These are phyloP conservation scores for Nilaparvata lugens DNA, from an alignment of 1,140 invertebrate genomes.

Conservation along the genomic window DNA sequence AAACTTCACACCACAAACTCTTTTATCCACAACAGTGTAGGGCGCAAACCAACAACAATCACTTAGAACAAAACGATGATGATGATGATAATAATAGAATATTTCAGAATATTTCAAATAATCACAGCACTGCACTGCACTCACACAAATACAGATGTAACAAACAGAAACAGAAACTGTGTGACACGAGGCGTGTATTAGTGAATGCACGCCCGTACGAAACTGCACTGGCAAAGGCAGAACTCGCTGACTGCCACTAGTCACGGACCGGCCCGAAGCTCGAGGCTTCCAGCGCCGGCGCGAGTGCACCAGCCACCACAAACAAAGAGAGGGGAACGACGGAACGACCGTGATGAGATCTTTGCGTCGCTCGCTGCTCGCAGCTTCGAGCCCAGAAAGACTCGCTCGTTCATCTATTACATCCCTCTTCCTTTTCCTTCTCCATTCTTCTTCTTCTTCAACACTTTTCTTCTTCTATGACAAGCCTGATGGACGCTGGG, in stretches of 20 bases:
- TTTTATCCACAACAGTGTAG: too few relatives aligned
- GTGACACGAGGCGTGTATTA: background rate
- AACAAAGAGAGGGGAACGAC: background rate
- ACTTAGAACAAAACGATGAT: too few relatives aligned
- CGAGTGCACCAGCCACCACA: background rate
- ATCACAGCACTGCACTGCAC: conserved; percentile 7
- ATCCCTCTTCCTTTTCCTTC: background rate
- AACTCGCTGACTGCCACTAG: background rate
- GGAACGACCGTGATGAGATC: conserved; percentile 7
- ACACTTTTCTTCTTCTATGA: background rate
- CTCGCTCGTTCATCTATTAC: conserved; percentile 1
- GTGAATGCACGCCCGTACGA: background rate
- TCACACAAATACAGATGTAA: conserved; percentile 8
- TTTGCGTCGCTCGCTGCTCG: conserved; percentile 8
- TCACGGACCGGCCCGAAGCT: conserved; percentile 5
- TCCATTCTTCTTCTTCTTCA: background rate
- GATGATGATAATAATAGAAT: too few relatives aligned
- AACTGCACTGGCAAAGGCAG: conserved; percentile 6
- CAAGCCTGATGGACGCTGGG: too few relatives aligned
- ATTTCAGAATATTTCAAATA: background rate
- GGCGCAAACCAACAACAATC: too few relatives aligned
- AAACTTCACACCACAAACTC: too few relatives aligned
- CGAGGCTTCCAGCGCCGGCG: conserved; percentile 14
- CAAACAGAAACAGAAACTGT: conserved; percentile 8
- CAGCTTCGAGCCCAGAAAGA: background rate